phyloP scores from a whole-genome alignment of 2,113 vertebrate species.

The Pogona vitticeps region DNA sequence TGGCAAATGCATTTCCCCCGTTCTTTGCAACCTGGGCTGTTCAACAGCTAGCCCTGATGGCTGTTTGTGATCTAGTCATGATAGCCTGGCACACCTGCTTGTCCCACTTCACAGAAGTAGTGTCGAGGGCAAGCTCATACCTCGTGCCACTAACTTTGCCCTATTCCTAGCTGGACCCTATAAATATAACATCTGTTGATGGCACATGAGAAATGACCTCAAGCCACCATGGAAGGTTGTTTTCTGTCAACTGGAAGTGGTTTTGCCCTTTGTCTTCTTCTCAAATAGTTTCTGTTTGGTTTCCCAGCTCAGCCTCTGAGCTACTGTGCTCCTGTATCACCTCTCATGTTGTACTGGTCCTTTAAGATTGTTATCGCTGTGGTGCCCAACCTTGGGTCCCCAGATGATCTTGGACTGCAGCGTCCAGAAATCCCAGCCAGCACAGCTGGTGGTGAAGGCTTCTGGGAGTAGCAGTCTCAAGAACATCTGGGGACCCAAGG shows the following conservation, averaged over 20 bases:
- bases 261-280: not conserved
- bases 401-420: no score
- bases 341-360: not conserved
- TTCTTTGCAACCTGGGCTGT: not conserved
- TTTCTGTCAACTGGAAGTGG: no score
- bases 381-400: no score
- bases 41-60: not conserved
- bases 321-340: not conserved
- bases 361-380: not conserved
- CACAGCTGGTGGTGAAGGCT: no score
- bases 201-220: not conserved
- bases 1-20: not conserved
- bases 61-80: not conserved
- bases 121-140: not conserved
- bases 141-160: not conserved
- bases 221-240: not conserved
- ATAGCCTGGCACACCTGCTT: not conserved
- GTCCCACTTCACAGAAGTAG: not conserved
- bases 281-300: no score
- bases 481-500: no score
- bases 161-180: no score
- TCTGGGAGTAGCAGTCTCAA: no score
- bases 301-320: not conserved
- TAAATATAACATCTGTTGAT: not conserved
- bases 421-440: no score